phyloP scores from a whole-genome alignment of 1,140 invertebrate genomes.

The Paralvinella palmiformis region DNA sequence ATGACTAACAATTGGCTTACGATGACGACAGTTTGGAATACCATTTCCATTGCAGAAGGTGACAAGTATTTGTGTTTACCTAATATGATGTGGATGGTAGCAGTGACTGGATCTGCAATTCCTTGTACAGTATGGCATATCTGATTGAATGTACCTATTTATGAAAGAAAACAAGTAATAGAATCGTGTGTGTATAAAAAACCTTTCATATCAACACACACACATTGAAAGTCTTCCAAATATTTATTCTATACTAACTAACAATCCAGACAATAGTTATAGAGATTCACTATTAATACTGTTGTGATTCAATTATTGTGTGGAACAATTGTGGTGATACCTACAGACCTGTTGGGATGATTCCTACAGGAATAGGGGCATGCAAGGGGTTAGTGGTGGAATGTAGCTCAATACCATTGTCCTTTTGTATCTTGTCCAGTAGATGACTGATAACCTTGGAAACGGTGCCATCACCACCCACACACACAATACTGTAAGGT shows the following conservation, averaged over 20 bases:
- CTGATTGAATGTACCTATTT: slow-evolving; percentile 40
- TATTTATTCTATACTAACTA: not conserved
- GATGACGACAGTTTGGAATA: too few species aligned
- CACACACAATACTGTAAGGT: slow-evolving; percentile 30
- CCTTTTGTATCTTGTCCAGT: slow-evolving; percentile 30
- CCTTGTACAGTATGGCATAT: slow-evolving; percentile 39
- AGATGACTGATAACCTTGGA: slow-evolving; percentile 35
- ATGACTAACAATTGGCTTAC: too few species aligned
- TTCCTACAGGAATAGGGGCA: slow-evolving; percentile 31
- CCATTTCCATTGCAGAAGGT: too few species aligned
- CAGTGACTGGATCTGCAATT: slow-evolving; percentile 31
- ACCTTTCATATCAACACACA: too few species aligned
- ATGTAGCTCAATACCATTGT: slow-evolving; percentile 30
- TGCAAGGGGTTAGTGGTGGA: slow-evolving; percentile 26
- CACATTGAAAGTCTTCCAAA: too few species aligned
- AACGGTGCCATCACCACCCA: slow-evolving; percentile 45
- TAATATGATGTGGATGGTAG: slow-evolving; percentile 35
- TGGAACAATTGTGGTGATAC: not conserved
- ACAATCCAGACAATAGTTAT: not conserved
- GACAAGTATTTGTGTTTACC: slow-evolving; percentile 33
- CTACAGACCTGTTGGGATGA: slow-evolving; percentile 38
- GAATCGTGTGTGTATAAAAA: too few species aligned
- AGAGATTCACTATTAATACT: too few species aligned
- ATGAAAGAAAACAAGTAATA: not conserved
- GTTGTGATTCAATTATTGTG: not conserved